phyloP scores from a whole-genome alignment of 2,113 vertebrate species.

The Tragulus kanchil region DNA sequence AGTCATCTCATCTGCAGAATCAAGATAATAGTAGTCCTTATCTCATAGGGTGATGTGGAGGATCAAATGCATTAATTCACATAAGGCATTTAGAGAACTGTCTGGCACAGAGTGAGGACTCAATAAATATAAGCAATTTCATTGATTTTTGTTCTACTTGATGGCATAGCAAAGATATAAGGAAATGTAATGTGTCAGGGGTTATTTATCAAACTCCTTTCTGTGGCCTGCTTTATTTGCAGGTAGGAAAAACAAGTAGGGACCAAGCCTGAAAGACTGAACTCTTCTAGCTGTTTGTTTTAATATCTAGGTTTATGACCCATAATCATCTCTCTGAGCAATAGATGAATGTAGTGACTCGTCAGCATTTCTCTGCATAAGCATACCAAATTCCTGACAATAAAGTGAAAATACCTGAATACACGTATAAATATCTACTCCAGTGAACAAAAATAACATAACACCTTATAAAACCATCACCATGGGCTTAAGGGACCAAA shows the following conservation, averaged over 20 bases:
- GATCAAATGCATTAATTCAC: neutral
- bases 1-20: neutral
- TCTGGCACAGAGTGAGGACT: neutral
- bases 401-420: slow-evolving; percentile 3
- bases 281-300: slow-evolving; percentile 28
- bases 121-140: slow-evolving; percentile 13
- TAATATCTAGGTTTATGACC: neutral
- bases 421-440: neutral
- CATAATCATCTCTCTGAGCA: neutral
- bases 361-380: neutral
- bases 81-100: neutral
- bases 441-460: slow-evolving; percentile 11
- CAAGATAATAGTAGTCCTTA: neutral
- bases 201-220: neutral
- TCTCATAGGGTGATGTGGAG: neutral
- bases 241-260: neutral
- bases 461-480: neutral
- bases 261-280: neutral
- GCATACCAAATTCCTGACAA: neutral
- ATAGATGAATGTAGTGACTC: neutral
- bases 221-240: neutral
- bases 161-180: neutral
- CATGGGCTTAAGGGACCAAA: neutral
- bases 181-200: neutral
- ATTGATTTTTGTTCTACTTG: slow-evolving; percentile 34